A percentile compares a stretch with the other conserved stretches of the same genome.
phyloP scores from a whole-genome alignment of 2,888 invertebrate species.

The Chloroclysta siterata region DNA sequence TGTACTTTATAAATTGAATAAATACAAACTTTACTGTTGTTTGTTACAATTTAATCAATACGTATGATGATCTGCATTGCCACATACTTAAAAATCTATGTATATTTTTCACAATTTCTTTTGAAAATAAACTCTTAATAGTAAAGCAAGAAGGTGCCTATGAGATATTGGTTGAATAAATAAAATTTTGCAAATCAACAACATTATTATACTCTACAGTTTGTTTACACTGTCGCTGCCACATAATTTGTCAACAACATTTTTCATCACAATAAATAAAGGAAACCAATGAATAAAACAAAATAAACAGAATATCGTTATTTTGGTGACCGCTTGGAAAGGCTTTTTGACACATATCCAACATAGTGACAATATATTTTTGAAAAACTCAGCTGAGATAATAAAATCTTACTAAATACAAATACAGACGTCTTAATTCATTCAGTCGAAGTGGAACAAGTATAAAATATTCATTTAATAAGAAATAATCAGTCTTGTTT shows the following conservation, averaged over 20 bases:
- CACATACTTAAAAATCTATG: conserved; percentile 85
- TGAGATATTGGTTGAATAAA: conserved; percentile 77
- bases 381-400: conserved; percentile 73
- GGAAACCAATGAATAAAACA: conserved; percentile 72
- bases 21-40: conserved; percentile 69
- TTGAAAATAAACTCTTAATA: conserved; percentile 75
- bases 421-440: conserved; percentile 82
- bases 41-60: conserved; percentile 73
- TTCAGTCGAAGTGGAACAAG: conserved; percentile 83
- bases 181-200: conserved; percentile 83
- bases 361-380: conserved; percentile 80
- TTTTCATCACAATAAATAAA: conserved; percentile 80
- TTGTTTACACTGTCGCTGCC: conserved; percentile 77
- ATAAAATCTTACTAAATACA: conserved; percentile 76
- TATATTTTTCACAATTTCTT: conserved; percentile 81
- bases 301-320: conserved; percentile 69
- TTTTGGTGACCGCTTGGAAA: conserved; percentile 83
- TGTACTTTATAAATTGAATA: conserved; percentile 70
- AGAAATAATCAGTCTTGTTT: conserved; percentile 86
- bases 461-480: conserved; percentile 84
- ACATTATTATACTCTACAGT: conserved; percentile 77
- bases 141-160: conserved; percentile 77
- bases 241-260: conserved; percentile 83
- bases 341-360: conserved; percentile 84
- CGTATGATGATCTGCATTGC: conserved; percentile 84